Evolutionary conservation across 2,888 invertebrate genomes (phyloP), one percentile per base, ranked within the genome.

Genomic region (Conchocele bisecta): DNA sequence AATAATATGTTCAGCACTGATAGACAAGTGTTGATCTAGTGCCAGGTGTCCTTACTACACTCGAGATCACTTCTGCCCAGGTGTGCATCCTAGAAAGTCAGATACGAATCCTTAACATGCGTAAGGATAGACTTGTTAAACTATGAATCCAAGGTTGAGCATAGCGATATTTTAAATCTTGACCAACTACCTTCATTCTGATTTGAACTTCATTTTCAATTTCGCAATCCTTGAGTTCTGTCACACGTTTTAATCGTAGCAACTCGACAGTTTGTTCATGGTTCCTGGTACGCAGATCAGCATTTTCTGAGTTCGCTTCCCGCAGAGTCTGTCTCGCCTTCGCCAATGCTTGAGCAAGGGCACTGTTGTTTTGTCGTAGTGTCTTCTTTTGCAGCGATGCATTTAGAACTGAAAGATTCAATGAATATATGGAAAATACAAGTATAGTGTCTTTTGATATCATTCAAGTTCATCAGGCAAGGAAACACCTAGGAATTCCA

Each of bases 301-400:
- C 60, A 17, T 80, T 73, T 13, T 80, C 66, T 11, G 82, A 72
- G n/a, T 81, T 60, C 5, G 79, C 71, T 24, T 61, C 53, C 1
- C 84, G 73, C 2, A 86, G 72, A 2, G 87, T 86, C 42, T 84
- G 79, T 20, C 79, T 78, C 11, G 82, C 74, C 41, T 79, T 83
- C 59, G 87, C 83, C 31, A 89, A 67, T 5, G 82, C 82, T 41
- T 81, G 71, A 0, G 89, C 88, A 69, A 89, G 74, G 0, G 86
- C 87, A 20, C 83, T 81, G 68, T 89, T 89, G 80, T 89, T 89
- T 29, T 86, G 80, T 29, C 84, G 68, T 39, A 89, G 67, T 0
- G 87, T 83, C 41, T 84, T 83, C 29, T 85, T 86, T 44, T 79
- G 78, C 6, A 82, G 65, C 2, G 85, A 83, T 24, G 80, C 75